phyloP scores from a whole-genome alignment of 2,113 vertebrate species.

The Crypturellus undulatus region DNA sequence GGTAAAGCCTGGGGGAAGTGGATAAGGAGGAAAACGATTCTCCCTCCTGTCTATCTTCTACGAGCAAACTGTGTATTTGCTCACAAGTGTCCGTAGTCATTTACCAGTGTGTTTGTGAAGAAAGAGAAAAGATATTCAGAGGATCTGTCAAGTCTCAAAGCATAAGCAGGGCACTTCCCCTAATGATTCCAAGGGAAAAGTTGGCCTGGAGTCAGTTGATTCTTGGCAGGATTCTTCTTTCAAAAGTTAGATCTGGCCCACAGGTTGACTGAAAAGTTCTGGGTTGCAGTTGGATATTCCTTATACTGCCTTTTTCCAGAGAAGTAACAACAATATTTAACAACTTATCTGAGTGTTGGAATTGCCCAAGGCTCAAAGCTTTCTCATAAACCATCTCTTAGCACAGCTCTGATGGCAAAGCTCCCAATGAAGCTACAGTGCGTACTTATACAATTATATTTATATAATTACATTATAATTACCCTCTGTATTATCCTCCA shows the following conservation, averaged over 20 bases:
- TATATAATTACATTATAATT: conserved; percentile 60
- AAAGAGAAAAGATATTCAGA: neutral
- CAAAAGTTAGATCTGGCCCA: neutral
- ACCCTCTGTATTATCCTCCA: conserved; percentile 5
- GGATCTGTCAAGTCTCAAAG: neutral
- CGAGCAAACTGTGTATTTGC: neutral
- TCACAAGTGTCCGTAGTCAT: neutral
- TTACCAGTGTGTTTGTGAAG: neutral
- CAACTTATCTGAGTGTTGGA: neutral
- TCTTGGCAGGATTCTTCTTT: neutral
- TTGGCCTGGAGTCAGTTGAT: neutral
- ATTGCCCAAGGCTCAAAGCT: neutral
- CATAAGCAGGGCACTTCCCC: neutral
- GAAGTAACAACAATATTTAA: neutral
- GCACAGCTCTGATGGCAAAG: neutral
- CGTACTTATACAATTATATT: conserved; percentile 43
- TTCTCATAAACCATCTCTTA: neutral
- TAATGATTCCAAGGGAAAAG: neutral
- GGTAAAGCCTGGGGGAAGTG: neutral
- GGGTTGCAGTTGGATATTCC: neutral
- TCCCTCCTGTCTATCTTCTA: neutral
- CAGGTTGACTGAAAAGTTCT: neutral
- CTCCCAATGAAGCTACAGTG: neutral
- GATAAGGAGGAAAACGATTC: neutral
- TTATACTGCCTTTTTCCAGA: neutral